A percentile compares a stretch with the other conserved stretches of the same genome.
These are phyloP conservation scores for Erannis defoliaria DNA, from an alignment of 2,888 invertebrate genomes.

Conservation along the genomic window DNA sequence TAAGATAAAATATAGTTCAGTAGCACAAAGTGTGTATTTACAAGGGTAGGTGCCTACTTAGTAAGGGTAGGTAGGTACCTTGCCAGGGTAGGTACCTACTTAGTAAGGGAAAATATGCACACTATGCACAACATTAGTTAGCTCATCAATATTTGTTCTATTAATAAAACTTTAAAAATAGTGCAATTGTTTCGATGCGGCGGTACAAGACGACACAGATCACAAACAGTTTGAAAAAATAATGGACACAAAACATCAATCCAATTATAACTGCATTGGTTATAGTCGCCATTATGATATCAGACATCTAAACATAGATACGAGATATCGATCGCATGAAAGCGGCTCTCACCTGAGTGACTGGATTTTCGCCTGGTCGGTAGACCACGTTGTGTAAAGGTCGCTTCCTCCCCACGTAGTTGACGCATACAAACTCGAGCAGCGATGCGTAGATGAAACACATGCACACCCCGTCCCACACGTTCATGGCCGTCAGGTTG, in stretches of 20 bases:
- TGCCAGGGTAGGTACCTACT: conserved; percentile 3
- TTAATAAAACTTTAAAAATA: conserved; percentile 36
- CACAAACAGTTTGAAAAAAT: conserved; percentile 45
- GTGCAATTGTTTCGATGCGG: conserved; percentile 47
- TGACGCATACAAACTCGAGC: conserved; percentile 97
- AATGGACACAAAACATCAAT: conserved; percentile 33
- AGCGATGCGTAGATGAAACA: conserved; percentile 98
- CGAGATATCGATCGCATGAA: conserved; percentile 23
- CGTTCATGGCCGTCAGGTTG: conserved; percentile 97
- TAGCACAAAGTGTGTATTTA: conserved; percentile 42
- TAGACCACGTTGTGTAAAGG: conserved; percentile 96
- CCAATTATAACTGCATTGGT: conserved; percentile 21
- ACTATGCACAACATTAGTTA: conserved; percentile 5
- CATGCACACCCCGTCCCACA: conserved; percentile 99
- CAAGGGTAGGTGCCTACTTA: conserved; percentile 19
- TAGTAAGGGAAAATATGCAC: conserved; percentile 9
- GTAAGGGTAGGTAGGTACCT: conserved; percentile 13
- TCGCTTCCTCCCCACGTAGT: conserved; percentile 96
- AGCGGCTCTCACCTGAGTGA: conserved; percentile 91
- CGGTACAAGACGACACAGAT: conserved; percentile 58
- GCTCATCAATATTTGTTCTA: conserved; percentile 27
- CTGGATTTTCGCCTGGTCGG: conserved; percentile 95
- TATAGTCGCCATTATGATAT: conserved; percentile 21
- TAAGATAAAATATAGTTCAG: conserved; percentile 33
- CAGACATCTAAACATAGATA: conserved; percentile 30